phyloP scores from a whole-genome alignment of 2,797 vertebrate genomes.

The Cercopithecus mitis region DNA sequence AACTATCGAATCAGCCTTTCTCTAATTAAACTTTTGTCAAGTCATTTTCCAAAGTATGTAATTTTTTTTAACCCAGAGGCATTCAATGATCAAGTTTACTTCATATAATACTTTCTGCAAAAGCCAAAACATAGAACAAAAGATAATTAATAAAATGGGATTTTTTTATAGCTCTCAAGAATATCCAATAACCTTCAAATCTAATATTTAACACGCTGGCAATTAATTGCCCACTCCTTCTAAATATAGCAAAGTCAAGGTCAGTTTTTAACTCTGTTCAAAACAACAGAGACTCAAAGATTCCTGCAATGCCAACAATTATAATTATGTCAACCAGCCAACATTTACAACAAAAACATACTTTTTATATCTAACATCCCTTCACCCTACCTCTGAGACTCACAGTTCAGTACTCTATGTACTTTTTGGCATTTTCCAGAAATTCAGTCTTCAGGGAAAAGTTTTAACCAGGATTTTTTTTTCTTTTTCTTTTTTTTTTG shows the following conservation, averaged over 20 bases:
- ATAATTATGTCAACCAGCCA: constrained; percentile 59
- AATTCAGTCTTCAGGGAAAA: constrained; percentile 66
- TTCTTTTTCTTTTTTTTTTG: constrained; percentile 72
- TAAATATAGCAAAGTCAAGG: neutral
- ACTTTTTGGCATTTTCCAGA: constrained; percentile 76
- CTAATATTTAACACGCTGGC: neutral
- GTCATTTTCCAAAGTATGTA: constrained; percentile 3
- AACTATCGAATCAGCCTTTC: neutral
- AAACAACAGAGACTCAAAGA: constrained; percentile 72
- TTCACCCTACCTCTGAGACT: constrained; percentile 82
- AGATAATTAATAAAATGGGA: neutral
- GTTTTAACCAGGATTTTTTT: constrained; percentile 22
- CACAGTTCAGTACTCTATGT: constrained; percentile 80
- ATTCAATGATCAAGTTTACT: neutral
- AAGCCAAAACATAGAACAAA: constrained; percentile 18
- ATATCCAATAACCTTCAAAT: neutral
- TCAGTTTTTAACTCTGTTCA: constrained; percentile 38
- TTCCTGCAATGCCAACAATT: constrained; percentile 68
- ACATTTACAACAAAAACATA: constrained; percentile 80
- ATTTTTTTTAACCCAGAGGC: neutral
- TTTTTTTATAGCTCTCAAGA: constrained; percentile 26
- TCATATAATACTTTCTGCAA: neutral
- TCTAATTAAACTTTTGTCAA: constrained; percentile 15
- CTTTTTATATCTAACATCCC: constrained; percentile 76
- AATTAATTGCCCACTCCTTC: neutral